These are phyloP conservation scores for Tachina grossa DNA, from an alignment of 2,888 invertebrate genomes.

Conservation along the genomic window DNA sequence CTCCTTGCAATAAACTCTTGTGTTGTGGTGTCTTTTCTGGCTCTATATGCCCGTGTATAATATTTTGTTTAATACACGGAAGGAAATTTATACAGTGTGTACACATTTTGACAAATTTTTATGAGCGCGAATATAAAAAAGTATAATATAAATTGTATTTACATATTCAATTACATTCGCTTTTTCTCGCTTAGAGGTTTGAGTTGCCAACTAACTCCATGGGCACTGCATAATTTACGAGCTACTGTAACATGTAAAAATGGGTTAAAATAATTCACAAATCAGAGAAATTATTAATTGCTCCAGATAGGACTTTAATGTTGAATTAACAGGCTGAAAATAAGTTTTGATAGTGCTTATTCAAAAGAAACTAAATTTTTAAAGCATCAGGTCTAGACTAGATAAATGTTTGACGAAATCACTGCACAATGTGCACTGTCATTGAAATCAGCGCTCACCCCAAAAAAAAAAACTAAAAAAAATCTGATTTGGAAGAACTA, in stretches of 20 bases:
- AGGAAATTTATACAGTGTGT: slow-evolving; percentile 62
- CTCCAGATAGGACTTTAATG: background rate
- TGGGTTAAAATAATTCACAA: slow-evolving; percentile 22
- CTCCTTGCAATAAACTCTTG: slow-evolving; percentile 15
- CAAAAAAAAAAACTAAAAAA: too few species aligned
- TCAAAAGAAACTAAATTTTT: too few species aligned
- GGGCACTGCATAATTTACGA: slow-evolving; percentile 23
- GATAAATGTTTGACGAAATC: too few species aligned
- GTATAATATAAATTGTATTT: slow-evolving; percentile 61
- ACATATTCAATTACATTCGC: slow-evolving; percentile 64
- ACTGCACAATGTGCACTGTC: too few species aligned
- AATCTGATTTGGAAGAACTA: too few species aligned
- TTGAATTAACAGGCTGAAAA: background rate
- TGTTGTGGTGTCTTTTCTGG: slow-evolving; percentile 27
- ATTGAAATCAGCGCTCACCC: too few species aligned
- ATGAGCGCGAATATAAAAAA: slow-evolving; percentile 48
- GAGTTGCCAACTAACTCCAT: slow-evolving; percentile 21
- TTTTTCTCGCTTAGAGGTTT: slow-evolving; percentile 42
- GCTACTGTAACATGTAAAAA: slow-evolving; percentile 3
- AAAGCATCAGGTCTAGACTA: too few species aligned
- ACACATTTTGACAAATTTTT: slow-evolving; percentile 69
- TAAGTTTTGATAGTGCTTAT: background rate
- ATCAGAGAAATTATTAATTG: slow-evolving; percentile 28
- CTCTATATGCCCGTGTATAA: background rate
- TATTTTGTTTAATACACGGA: slow-evolving; percentile 48